These are phyloP conservation scores for Zaprionus lineosus DNA, from an alignment of 2,888 invertebrate genomes.

Conservation along the genomic window DNA sequence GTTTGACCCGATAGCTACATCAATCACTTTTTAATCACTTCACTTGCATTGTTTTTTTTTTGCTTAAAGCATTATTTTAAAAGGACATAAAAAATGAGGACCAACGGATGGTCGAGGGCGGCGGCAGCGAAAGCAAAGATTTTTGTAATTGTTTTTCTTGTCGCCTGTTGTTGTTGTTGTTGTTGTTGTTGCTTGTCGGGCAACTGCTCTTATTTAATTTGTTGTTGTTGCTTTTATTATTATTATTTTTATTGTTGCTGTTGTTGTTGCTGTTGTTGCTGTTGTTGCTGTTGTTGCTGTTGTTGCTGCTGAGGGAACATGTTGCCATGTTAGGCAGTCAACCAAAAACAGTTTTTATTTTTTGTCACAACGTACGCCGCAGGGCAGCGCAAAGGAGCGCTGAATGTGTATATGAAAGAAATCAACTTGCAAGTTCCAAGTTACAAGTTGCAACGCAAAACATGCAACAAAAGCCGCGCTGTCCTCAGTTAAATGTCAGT, in stretches of 20 bases:
- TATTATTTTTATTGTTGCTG: too few relatives aligned
- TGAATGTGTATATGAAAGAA: slow-evolving; percentile 52
- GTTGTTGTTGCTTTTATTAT: slow-evolving; percentile 25
- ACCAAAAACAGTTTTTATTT: slow-evolving; percentile 60
- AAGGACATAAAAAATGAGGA: too few relatives aligned
- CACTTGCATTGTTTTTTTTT: too few relatives aligned
- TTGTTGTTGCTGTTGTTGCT: slow-evolving; percentile 14
- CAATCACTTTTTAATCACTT: too few relatives aligned
- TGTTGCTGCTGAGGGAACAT: slow-evolving; percentile 32
- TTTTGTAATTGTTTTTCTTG: slow-evolving; percentile 4
- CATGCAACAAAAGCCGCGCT: slow-evolving; percentile 54
- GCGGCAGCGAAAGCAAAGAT: slow-evolving; percentile 6
- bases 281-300: slow-evolving; percentile 17
- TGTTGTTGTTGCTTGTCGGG: slow-evolving; percentile 14
- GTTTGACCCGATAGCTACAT: too few relatives aligned
- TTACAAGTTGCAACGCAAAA: slow-evolving; percentile 28
- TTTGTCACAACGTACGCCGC: slow-evolving; percentile 57
- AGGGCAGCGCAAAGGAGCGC: slow-evolving; percentile 48
- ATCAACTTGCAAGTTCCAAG: slow-evolving; percentile 58
- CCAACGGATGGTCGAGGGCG: too few relatives aligned
- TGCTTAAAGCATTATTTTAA: too few relatives aligned
- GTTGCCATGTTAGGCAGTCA: slow-evolving; percentile 62
- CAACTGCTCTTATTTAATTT: slow-evolving; percentile 9
- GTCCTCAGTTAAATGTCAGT: slow-evolving; percentile 64
- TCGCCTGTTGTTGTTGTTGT: slow-evolving; percentile 5